Base-by-base conservation (phyloP, 2,113 vertebrate genomes). In the Burhinus oedicnemus region DNA sequence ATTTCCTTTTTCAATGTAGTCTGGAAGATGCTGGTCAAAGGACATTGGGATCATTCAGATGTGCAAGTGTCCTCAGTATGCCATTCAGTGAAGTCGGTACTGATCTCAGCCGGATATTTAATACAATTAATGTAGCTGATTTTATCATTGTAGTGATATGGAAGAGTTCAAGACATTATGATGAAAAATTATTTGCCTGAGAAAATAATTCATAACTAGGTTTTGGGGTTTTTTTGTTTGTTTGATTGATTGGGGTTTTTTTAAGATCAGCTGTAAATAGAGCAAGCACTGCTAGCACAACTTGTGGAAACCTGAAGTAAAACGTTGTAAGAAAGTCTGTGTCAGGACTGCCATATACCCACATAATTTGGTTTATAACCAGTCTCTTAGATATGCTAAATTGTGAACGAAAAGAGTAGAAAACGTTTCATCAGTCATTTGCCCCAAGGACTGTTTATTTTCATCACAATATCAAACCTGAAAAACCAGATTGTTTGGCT, bases 141-240 rank as follows among this genome's bases (percentile, higher is more conserved):
- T 78, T 87, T 64, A 57, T 57, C 38, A 82, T 25, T 45, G n/a
- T 36, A 40, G 12, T 64, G 34, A 58, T 77, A 86, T 22, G 29
- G 34, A 84, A 75, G 21, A 61, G 25, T 36, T 90, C 34, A 82
- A 83, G 54, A 65, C 11, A 47, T 38, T 45, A 62, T 27, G 12
- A 91, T 66, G 32, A 86, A 94, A 77, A 69, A 51, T 65, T 12
- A 38, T 82, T 91, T 80, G 30, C n/a, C 42, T 93, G 29, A 69
- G 71, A 91, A 88, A 92, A 83, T 44, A n/a, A 64, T 57, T 83
- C 6, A 15, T 66, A 58, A 65, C n/a, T 34, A 58, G 21, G 5
- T 72, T 79, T 87, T 19, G 25, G 14, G 16, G 4, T 0, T 75
- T 51, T 51, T 70, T 45, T 12, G 5, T 57, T 77, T 75, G 7